A percentile compares a stretch with the other conserved stretches of the same genome.
Conservation (phyloP, 1,140 invertebrate species). For the Orchestia grillus region DNA sequence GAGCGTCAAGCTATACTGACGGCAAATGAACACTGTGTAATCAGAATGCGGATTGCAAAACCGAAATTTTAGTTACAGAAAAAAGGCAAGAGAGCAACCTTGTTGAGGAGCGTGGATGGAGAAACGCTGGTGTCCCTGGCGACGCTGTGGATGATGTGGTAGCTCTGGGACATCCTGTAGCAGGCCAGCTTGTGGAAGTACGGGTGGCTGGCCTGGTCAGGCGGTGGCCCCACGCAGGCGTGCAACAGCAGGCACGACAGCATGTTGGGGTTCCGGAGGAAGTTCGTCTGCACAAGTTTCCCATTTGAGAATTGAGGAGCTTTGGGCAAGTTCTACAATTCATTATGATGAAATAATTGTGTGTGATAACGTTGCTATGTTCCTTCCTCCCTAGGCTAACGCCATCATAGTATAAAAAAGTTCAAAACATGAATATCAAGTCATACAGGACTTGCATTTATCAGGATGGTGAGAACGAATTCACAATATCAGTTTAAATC, state of each 20-base stretch:
- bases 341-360: too few species aligned
- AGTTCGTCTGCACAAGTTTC: conserved; percentile 47
- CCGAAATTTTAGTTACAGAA: too few species aligned
- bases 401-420: too few species aligned
- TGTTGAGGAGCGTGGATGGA: conserved; percentile 57
- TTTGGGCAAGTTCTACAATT: not conserved
- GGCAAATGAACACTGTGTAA: too few species aligned
- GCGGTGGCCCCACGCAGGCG: conserved; percentile 24
- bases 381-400: too few species aligned
- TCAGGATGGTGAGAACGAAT: too few species aligned
- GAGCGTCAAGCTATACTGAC: too few species aligned
- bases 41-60: too few species aligned
- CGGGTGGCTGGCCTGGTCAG: conserved; percentile 57
- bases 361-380: too few species aligned
- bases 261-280: conserved; percentile 59
- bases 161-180: conserved; percentile 65
- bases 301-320: not conserved
- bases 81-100: not conserved
- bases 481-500: too few species aligned
- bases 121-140: conserved; percentile 56
- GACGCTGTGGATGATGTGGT: conserved; percentile 62
- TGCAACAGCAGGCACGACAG: conserved; percentile 59
- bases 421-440: too few species aligned
- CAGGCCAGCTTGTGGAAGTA: conserved; percentile 60
- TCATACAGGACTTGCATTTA: too few species aligned